Conservation (phyloP, 1,140 invertebrate species). For the Thalassaphorura encarpata region DNA sequence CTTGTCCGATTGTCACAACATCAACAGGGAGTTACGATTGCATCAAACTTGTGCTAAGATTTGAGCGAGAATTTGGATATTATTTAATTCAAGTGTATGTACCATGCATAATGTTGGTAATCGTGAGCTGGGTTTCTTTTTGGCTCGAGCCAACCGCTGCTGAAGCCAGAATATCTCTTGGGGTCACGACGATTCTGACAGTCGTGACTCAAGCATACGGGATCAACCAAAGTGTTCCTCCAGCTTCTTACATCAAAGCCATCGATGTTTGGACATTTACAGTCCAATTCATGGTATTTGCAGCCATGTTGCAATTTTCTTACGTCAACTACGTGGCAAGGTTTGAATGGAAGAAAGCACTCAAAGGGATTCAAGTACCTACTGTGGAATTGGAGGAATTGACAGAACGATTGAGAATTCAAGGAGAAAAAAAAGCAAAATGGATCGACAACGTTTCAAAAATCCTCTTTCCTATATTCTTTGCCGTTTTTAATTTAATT, state of each 20-base stretch:
- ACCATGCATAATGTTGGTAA: conserved; percentile 42
- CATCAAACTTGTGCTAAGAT: conserved; percentile 7
- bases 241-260: conserved; percentile 44
- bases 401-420: not conserved
- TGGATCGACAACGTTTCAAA: conserved; percentile 42
- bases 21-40: conserved; percentile 20
- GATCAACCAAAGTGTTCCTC: conserved; percentile 43
- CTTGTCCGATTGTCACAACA: not conserved
- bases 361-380: conserved; percentile 8
- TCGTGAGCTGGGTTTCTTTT: conserved; percentile 42
- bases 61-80: conserved; percentile 16
- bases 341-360: conserved; percentile 33
- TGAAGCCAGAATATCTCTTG: conserved; percentile 48
- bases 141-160: conserved; percentile 42
- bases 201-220: conserved; percentile 45
- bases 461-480: conserved; percentile 40
- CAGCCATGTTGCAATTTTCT: conserved; percentile 48
- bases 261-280: conserved; percentile 49
- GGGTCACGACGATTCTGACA: conserved; percentile 48
- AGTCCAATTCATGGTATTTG: conserved; percentile 44
- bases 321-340: conserved; percentile 43
- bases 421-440: conserved; percentile 34
- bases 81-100: conserved; percentile 44
- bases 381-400: not conserved
- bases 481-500: conserved; percentile 40